Base-by-base conservation (phyloP, 2,888 invertebrate species). In the Drosophila mercatorum region DNA sequence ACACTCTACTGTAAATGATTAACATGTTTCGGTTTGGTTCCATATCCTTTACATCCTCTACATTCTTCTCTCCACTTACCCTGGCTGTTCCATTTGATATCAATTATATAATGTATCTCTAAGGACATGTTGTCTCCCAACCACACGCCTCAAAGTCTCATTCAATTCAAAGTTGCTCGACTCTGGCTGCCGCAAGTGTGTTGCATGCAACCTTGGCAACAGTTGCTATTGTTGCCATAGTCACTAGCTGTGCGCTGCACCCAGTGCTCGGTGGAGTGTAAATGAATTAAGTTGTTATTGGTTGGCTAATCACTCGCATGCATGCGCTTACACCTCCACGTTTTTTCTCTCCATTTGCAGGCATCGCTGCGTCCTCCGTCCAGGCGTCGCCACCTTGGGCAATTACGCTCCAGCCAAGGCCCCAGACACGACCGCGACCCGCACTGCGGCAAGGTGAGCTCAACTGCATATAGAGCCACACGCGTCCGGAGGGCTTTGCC, bases 261-360 rank as follows among this genome's bases (percentile, higher is more conserved):
- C 41, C 36, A 22, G 31, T 68, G 68, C 46, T 49, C 55, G 60
- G 52, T 73, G 53, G 31, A 41, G 71, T 68, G 52, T 36, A 52
- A 64, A 78, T 58, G 53, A 36, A 44, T 63, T 31, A 41, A 49
- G 52, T 57, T 72, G 59, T 61, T 65, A 68, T 76, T 71, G 72
- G 71, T 69, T 61, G 55, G 28, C 52, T 38, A 56, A 44, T 28
- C 22, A 49, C 62, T 26, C 61, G 52, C 65, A 64, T 41, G 43
- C 58, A 68, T 47, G 57, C 51, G 26, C 36, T n/a, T 14, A 53
- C 52, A 34, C 58, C 68, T 65, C 41, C 57, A 72, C 28, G 81
- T 87, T 81, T 73, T 74, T 17, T 17, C 17, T 17, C 17, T 26
- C 44, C 44, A 12, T 6, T 84, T 89, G 61, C 84, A 86, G 87